Evolutionary conservation across 2,888 invertebrate genomes (phyloP).

Genomic region (Trilocha varians): DNA sequence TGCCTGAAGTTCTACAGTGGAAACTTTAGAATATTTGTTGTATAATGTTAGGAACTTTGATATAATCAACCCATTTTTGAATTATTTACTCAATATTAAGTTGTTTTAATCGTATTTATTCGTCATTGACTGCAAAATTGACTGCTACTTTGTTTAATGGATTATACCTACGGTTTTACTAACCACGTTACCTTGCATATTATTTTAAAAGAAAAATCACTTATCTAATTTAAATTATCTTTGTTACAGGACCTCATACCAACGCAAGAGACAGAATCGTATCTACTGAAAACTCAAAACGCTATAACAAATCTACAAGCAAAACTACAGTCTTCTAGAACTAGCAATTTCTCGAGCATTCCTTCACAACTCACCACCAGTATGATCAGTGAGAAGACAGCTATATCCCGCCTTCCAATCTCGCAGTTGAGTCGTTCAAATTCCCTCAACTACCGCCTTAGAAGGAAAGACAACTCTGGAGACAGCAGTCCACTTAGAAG

Average conservation of each 20-base stretch:
- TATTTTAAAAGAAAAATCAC: no score
- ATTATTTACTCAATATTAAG: no score
- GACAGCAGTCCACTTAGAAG: conserved; percentile 61
- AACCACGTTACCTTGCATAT: no score
- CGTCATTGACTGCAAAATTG: no score
- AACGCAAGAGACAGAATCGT: conserved; percentile 68
- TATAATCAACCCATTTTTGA: no score
- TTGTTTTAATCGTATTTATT: no score
- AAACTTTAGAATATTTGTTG: no score
- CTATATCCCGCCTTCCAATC: conserved; percentile 56
- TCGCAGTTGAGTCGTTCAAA: conserved; percentile 63
- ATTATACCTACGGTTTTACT: no score
- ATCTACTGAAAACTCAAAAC: conserved; percentile 74
- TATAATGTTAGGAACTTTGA: no score
- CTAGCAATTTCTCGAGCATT: conserved; percentile 39
- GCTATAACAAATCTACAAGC: conserved; percentile 76
- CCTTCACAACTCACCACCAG: conserved; percentile 56
- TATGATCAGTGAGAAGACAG: conserved; percentile 59
- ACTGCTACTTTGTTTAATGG: no score
- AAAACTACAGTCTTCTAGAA: conserved; percentile 59
- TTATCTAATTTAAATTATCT: not conserved
- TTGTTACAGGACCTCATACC: conserved; percentile 68
- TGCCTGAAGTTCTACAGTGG: no score
- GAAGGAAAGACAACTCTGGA: conserved; percentile 48
- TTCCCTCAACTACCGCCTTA: conserved; percentile 60